Base-by-base conservation (phyloP, 2,113 vertebrate species). In the Sinosuthora webbiana region DNA sequence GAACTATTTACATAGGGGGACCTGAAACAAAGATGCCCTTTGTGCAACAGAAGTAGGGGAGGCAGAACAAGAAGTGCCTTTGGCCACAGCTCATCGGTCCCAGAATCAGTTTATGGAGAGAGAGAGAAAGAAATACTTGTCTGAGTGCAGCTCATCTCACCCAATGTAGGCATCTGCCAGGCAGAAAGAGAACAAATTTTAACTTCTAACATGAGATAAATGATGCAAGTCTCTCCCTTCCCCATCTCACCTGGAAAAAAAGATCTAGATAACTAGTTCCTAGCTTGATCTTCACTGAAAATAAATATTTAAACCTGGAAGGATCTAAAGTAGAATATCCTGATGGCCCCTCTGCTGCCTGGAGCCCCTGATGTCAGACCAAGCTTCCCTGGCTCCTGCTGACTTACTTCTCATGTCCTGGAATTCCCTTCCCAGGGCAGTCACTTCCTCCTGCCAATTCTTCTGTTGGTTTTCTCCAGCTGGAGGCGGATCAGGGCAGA, bases 21-120 rank as follows among this genome's bases (percentile, higher is more conserved):
- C 33, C 33, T 75, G 57, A 76, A 90, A 87, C 76, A 91, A 87
- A 93, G 73, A 18, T 81, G 59, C 25, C 13, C 59, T 90, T 83
- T 3, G 3, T 87, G 53, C 70, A 50, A 15, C 16, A 35, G 13
- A 89, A 80, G 59, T 23, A 76, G 50, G 49, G 25, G 31, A 63
- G 35, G 64, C 69, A 77, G 89, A 92, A 89, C 64, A 73, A 86
- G 70, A 75, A 80, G 93, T 81, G 25, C 50, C 15, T 31, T 53
- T 81, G 73, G 55, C 68, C 42, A 20, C 57, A 92, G 55, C 53
- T 49, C 7, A 5, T 81, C 83, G 77, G 41, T 65, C 30, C 78
- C 68, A 73, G 57, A 41, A 55, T 39, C 75, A 59, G 49, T 10
- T 76, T 24, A 4, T 39, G 71, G 56, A 50, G 59, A 77, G 57